Percentiles rank a stretch among this genome's conserved stretches.
Conservation (phyloP, 1,140 invertebrate species). For the Chymomyza costata region DNA sequence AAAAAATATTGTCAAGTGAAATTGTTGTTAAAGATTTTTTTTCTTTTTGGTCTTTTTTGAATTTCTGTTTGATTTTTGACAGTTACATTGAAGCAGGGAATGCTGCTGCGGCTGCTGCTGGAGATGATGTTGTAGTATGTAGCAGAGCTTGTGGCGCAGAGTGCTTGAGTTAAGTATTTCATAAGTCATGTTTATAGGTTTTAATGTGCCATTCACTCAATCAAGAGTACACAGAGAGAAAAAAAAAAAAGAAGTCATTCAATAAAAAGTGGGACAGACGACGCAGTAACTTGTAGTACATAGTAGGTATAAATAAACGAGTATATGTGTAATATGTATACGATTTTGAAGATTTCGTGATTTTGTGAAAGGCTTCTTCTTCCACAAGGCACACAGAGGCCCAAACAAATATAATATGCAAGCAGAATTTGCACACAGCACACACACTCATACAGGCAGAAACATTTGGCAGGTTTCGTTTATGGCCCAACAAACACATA, state of each 20-base stretch:
- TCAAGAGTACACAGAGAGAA: conserved; percentile 32
- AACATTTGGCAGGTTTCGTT: conserved; percentile 53
- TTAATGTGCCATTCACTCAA: conserved; percentile 71
- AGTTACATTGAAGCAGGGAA: conserved; percentile 49
- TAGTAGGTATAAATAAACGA: background rate
- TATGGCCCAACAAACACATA: conserved; percentile 12
- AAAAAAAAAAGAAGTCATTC: conserved; percentile 58
- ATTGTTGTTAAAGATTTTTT: conserved; percentile 32
- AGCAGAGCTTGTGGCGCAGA: conserved; percentile 27
- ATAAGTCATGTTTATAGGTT: conserved; percentile 71
- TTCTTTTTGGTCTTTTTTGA: conserved; percentile 25
- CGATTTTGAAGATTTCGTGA: conserved; percentile 66
- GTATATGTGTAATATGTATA: no score
- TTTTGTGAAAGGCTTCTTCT: conserved; percentile 70
- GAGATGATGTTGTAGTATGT: conserved; percentile 32
- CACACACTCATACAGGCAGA: conserved; percentile 27
- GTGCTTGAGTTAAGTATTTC: conserved; percentile 64
- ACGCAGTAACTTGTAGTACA: conserved; percentile 35
- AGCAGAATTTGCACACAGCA: conserved; percentile 48
- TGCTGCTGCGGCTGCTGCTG: conserved; percentile 9
- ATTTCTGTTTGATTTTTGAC: conserved; percentile 49
- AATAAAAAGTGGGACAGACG: conserved; percentile 66
- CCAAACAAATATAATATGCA: conserved; percentile 46
- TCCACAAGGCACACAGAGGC: no score
- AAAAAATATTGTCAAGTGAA: conserved; percentile 71